A percentile compares a stretch with the other conserved stretches of the same genome.
Evolutionary conservation across 2,888 invertebrate species (phyloP).

Genomic region (Pandemis corylana): DNA sequence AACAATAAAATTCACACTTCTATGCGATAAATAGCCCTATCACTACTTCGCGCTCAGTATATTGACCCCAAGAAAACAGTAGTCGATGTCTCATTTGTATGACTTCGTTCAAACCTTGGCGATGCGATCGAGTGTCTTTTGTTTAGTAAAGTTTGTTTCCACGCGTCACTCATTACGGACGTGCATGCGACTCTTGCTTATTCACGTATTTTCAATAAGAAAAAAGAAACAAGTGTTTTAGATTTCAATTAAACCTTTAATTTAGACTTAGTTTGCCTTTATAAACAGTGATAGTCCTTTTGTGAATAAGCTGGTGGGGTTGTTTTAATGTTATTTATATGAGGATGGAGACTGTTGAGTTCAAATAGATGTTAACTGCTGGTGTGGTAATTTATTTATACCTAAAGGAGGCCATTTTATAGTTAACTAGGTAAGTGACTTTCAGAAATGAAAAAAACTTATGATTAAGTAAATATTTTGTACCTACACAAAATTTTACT

Average conservation of each 20-base stretch:
- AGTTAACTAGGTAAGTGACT: background rate
- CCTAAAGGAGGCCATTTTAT: background rate
- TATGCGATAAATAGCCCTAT: background rate
- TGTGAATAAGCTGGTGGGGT: background rate
- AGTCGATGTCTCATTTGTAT: slow-evolving; percentile 9
- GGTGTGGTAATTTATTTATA: background rate
- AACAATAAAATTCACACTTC: background rate
- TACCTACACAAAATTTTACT: background rate
- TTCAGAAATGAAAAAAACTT: background rate
- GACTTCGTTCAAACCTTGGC: background rate
- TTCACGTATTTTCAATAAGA: background rate
- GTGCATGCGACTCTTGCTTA: background rate
- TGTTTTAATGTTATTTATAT: background rate
- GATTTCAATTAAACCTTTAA: background rate
- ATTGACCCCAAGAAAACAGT: background rate
- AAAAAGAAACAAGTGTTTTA: background rate
- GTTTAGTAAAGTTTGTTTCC: background rate
- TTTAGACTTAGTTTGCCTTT: background rate
- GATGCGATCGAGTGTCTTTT: background rate
- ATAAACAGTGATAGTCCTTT: background rate
- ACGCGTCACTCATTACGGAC: background rate
- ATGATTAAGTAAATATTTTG: background rate
- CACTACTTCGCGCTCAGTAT: background rate
- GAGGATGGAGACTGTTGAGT: background rate
- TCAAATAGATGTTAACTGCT: background rate